Evolutionary conservation across 2,797 vertebrate species (phyloP), one percentile per base, ranked within the genome.

Genomic region (Molothrus ater): DNA sequence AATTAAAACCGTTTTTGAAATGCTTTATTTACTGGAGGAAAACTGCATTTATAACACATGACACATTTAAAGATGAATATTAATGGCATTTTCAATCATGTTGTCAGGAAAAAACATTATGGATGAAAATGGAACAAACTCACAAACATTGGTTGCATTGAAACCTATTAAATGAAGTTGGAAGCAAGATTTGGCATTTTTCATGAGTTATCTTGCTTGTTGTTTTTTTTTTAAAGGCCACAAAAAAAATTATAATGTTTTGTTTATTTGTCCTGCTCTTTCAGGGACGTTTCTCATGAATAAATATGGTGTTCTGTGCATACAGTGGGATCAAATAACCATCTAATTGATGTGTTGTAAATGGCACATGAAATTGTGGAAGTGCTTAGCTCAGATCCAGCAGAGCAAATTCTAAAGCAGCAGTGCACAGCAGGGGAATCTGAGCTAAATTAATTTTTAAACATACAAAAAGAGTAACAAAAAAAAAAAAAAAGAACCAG

Each of bases 21-120:
- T 81, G 76, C 70, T 97, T 96, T 94, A 92, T 96, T 96, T 92
- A 75, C 73, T 57, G 63, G 59, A 95, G 59, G 29, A 81, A 88
- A 95, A n/a, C 26, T 73, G 60, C 59, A 68, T 90, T 92, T 93
- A 83, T 38, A 63, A 73, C 56, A 88, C 63, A 93, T 0, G 0
- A 92, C 32, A 73, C 59, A 71, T 73, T 75, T 88, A 88, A 80
- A 88, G 10, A 88, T 63, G 26, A 63, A 85, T 86, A 92, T 75
- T 53, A 86, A 88, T 74, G 81, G 74, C 32, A 50, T 31, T 82
- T 72, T 81, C 59, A 75, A 76, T 84, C 70, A 79, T 66, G 38
- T 50, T 86, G 74, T 70, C 60, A 88, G 56, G 56, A 93, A 47
- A 76, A 95, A 90, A 82, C 53, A 69, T 22, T 79, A 47, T 65